Percentiles rank a stretch among this genome's conserved stretches.
Evolutionary conservation across 2,888 invertebrate genomes (phyloP).

Genomic region (Augochlorella aurata): DNA sequence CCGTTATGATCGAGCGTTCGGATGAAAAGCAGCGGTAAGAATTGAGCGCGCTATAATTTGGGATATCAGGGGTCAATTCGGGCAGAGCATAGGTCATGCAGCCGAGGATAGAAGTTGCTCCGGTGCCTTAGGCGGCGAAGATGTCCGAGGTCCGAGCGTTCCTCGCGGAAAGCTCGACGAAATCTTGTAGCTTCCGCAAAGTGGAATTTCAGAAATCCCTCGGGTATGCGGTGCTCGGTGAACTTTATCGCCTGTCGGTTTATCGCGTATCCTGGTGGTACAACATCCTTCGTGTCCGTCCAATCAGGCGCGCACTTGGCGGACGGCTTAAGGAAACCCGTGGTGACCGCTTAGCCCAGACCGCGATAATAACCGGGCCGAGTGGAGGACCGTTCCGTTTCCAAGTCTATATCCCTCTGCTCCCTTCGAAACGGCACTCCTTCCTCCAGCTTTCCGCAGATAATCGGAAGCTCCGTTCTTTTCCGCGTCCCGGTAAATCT

Average conservation of each 20-base stretch:
- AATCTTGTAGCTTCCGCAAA: constrained; percentile 57
- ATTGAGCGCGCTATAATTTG: neutral
- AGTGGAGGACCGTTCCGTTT: constrained; percentile 57
- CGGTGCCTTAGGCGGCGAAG: neutral
- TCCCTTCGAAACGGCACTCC: constrained; percentile 17
- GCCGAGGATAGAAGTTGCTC: neutral
- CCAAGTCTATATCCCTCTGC: constrained; percentile 42
- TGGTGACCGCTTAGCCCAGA: constrained; percentile 73
- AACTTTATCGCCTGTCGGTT: constrained; percentile 71
- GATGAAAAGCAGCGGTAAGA: neutral
- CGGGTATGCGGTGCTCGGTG: constrained; percentile 57
- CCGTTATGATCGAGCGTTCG: neutral
- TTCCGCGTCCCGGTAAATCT: constrained; percentile 34
- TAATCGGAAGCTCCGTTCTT: constrained; percentile 51
- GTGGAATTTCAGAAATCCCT: constrained; percentile 67
- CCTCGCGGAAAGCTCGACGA: constrained; percentile 33
- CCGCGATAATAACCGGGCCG: constrained; percentile 74
- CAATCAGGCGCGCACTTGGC: constrained; percentile 71
- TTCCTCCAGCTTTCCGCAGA: constrained; percentile 43
- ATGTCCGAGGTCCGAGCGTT: neutral
- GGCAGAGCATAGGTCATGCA: neutral
- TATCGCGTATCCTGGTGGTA: constrained; percentile 78
- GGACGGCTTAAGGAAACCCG: constrained; percentile 77
- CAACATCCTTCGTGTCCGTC: constrained; percentile 79
- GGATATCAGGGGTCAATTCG: neutral